Evolutionary conservation across 2,888 invertebrate genomes (phyloP), one percentile per base, ranked within the genome.

Genomic region (Patella ulyssiponensis): DNA sequence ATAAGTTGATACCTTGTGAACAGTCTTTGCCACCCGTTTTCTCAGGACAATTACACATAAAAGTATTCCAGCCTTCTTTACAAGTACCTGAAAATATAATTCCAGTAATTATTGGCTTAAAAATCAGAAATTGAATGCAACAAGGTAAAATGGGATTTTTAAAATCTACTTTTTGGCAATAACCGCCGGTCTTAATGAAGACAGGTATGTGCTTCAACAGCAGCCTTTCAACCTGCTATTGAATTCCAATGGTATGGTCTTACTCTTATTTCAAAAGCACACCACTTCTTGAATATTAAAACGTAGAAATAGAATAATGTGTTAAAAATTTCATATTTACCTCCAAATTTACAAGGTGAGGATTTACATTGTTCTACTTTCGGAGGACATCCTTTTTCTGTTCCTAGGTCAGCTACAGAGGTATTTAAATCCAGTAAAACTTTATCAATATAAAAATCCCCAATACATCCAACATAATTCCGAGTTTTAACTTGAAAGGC

Each of bases 11-110:
- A 94, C 95, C 93, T 89, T 96, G 96, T 82, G 95, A 94, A 88
- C 98, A 98, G 85, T 97, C 96, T 87, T 96, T 96, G n/a, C 97
- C 97, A 0, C 96, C 96, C 92, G 94, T 97, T 0, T 96, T 90
- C 12, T 84, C 85, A 0, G 94, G 93, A 88, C 98, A 98, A 77
- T 95, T 94, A 91, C 98, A 98, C 7, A 95, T 93, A 91, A 95
- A 98, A 0, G 96, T 96, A 76, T 95, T 95, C 98, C 98, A 98
- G 0, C 96, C 94, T 86, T 98, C 97, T 0, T 93, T 92, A 86
- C 98, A 98, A 3, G 93, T 94, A 0, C 91, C 91, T 90, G 82
- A 3, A 79, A 72, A 78, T 9, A 44, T 7, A 7, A 44, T 44
- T 44, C 4, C 44, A 44, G 5, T 44, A 9, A 44, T 44, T 44